Percentiles rank a stretch among this genome's conserved stretches.
Evolutionary conservation across 2,888 invertebrate species (phyloP).

Genomic region (Drosophila imparisetae): DNA sequence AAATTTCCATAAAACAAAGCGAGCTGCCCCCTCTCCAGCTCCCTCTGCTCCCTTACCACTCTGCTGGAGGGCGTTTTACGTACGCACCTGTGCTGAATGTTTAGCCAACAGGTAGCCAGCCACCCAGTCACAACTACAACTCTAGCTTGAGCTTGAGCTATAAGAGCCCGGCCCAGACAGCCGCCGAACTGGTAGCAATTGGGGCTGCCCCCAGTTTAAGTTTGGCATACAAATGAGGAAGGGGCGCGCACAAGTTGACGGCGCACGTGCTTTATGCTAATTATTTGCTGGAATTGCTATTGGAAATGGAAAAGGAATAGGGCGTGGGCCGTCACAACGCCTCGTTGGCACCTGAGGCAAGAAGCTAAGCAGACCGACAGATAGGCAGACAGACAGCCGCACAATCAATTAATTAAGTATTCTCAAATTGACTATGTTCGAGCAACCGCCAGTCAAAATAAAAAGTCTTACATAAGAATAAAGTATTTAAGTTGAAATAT

Average conservation of each 20-base stretch:
- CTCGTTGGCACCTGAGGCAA: slow-evolving; percentile 19
- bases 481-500: not conserved
- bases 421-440: slow-evolving; percentile 21
- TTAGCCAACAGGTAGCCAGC: slow-evolving; percentile 70
- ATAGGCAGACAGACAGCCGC: not conserved
- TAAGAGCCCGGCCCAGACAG: slow-evolving; percentile 36
- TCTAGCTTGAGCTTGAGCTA: slow-evolving; percentile 1
- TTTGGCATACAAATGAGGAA: slow-evolving; percentile 71
- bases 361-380: not conserved
- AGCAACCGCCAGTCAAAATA: not conserved
- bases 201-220: slow-evolving; percentile 37
- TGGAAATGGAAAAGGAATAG: slow-evolving; percentile 55
- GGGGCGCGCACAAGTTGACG: slow-evolving; percentile 54
- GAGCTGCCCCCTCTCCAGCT: not conserved
- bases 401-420: slow-evolving; percentile 61
- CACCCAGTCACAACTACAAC: slow-evolving; percentile 27
- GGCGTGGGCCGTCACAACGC: slow-evolving; percentile 61
- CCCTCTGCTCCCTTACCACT: not conserved
- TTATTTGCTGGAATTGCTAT: slow-evolving; percentile 59
- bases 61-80: slow-evolving; percentile 51
- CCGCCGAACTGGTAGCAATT: slow-evolving; percentile 49
- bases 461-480: not conserved
- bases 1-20: slow-evolving; percentile 39
- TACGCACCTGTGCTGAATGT: slow-evolving; percentile 69
- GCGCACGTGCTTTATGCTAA: slow-evolving; percentile 79